A percentile compares a stretch with the other conserved stretches of the same genome.
Conservation (phyloP, 2,113 vertebrate species). For the Nestor notabilis region DNA sequence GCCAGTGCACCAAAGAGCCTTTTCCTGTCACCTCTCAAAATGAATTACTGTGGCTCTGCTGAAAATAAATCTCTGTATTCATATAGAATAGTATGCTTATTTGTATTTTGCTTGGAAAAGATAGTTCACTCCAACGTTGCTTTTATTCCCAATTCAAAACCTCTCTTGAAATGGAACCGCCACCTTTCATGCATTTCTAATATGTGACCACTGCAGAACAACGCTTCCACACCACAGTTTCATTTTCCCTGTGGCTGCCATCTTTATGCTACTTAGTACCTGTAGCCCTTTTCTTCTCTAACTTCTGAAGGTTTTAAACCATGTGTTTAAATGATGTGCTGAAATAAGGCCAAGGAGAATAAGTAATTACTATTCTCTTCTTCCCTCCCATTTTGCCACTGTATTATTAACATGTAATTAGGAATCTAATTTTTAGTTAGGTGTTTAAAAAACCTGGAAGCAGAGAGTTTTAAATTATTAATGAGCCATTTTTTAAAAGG, state of each 20-base stretch:
- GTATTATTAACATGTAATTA: constrained; percentile 57
- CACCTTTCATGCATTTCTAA: not conserved
- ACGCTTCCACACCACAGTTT: not conserved
- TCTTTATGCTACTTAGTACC: not conserved
- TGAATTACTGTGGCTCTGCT: not conserved
- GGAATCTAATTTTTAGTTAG: constrained; percentile 41
- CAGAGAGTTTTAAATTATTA: constrained; percentile 40
- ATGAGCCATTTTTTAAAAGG: constrained; percentile 23
- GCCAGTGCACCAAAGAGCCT: not conserved
- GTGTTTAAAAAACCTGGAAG: constrained; percentile 45
- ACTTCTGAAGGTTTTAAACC: not conserved
- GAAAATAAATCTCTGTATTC: not conserved
- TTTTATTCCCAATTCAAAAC: not conserved
- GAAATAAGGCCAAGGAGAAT: constrained; percentile 29
- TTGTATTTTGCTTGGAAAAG: not conserved
- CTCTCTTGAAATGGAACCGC: not conserved
- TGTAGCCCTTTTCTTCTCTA: not conserved
- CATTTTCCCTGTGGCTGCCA: not conserved
- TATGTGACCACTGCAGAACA: not conserved
- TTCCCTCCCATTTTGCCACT: constrained; percentile 27
- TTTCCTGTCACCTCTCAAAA: not conserved
- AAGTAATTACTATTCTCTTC: constrained; percentile 11
- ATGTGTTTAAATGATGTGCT: not conserved
- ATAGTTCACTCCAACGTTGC: not conserved
- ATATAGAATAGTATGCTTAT: not conserved